Conservation (phyloP, 2,113 vertebrate genomes). For the Sebastes schlegelii region DNA sequence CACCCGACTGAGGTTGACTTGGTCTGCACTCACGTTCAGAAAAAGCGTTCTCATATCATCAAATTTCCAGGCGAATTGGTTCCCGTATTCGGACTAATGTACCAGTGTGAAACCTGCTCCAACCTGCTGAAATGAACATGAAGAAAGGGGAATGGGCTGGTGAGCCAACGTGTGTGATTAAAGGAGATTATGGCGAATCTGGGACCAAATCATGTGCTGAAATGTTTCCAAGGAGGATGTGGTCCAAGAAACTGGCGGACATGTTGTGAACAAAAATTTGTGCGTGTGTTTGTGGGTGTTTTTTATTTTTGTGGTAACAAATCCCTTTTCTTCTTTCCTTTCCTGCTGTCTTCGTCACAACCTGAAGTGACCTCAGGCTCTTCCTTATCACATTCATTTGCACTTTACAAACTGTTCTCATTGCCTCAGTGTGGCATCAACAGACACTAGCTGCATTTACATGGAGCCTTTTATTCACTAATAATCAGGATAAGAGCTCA, state of each 20-base stretch:
- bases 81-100: slow-evolving; percentile 5
- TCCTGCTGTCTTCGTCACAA: slow-evolving; percentile 32
- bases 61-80: neutral
- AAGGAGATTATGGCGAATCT: slow-evolving; percentile 57
- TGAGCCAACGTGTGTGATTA: slow-evolving; percentile 41
- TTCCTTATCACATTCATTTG: slow-evolving; percentile 27
- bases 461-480: slow-evolving; percentile 40
- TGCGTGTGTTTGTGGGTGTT: slow-evolving; percentile 30
- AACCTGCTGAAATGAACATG: slow-evolving; percentile 53
- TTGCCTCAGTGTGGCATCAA: slow-evolving; percentile 29
- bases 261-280: slow-evolving; percentile 9
- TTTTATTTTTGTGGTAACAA: slow-evolving; percentile 16
- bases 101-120: slow-evolving; percentile 66
- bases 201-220: slow-evolving; percentile 55
- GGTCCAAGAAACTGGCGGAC: slow-evolving; percentile 29
- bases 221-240: slow-evolving; percentile 44
- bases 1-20: neutral
- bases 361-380: slow-evolving; percentile 33
- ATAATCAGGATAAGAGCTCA: slow-evolving; percentile 3
- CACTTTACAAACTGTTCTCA: slow-evolving; percentile 15
- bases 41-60: neutral
- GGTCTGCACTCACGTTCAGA: neutral
- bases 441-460: slow-evolving; percentile 59
- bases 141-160: slow-evolving; percentile 24
- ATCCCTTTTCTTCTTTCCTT: slow-evolving; percentile 32